A percentile compares a stretch with the other conserved stretches of the same genome.
These are phyloP conservation scores for Etia nguti DNA, from an alignment of 2,113 vertebrate genomes.

Conservation along the genomic window DNA sequence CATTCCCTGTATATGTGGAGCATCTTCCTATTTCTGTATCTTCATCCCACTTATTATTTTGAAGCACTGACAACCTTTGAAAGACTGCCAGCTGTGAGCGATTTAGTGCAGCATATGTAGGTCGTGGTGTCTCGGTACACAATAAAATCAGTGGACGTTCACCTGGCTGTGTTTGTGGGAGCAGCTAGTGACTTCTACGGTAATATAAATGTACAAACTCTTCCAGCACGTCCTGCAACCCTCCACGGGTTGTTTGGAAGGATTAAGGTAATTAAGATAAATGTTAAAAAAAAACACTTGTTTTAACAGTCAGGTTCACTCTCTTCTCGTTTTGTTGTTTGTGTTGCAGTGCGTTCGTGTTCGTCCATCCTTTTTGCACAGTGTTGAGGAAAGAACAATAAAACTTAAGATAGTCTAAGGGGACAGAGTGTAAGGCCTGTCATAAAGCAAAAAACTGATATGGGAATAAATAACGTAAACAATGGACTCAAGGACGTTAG, in stretches of 20 bases:
- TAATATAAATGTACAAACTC: not conserved
- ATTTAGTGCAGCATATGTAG: slow-evolving; percentile 3
- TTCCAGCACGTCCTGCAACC: not conserved
- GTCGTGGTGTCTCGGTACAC: slow-evolving; percentile 31
- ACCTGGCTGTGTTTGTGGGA: slow-evolving; percentile 34
- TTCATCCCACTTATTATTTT: not conserved
- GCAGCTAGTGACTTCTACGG: not conserved
- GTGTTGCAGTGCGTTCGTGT: not conserved
- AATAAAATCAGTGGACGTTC: slow-evolving; percentile 68
- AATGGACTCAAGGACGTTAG: not conserved
- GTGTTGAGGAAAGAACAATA: not conserved
- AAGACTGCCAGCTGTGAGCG: not conserved
- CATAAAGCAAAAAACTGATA: not conserved
- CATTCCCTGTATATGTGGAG: not conserved
- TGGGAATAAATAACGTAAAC: not conserved
- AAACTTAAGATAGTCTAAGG: not conserved
- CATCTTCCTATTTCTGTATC: not conserved
- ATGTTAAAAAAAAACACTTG: rapidly evolving
- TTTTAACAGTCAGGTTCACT: not conserved
- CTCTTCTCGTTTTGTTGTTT: not conserved
- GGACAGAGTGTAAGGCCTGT: not conserved
- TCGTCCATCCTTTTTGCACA: not conserved
- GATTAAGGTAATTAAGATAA: not conserved
- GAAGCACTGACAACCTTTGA: not conserved
- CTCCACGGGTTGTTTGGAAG: not conserved